Conservation (phyloP, 1,140 invertebrate species). For the Eupristina koningsbergeri region DNA sequence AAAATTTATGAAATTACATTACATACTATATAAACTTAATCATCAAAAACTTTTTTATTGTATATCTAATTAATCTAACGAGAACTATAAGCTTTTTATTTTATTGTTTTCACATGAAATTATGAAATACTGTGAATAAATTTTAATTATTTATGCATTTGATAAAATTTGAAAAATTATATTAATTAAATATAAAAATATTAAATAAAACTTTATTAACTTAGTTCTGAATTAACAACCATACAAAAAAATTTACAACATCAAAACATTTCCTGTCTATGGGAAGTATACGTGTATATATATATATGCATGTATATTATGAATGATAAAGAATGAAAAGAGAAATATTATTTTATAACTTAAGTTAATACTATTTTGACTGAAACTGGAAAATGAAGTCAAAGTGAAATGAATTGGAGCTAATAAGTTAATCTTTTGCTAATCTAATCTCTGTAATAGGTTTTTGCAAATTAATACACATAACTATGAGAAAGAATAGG, state of each 20-base stretch:
- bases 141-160: too few species aligned
- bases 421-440: not conserved
- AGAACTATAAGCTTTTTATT: too few species aligned
- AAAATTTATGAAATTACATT: too few species aligned
- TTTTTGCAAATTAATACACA: not conserved
- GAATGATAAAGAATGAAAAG: not conserved
- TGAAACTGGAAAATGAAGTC: not conserved
- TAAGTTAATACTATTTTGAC: not conserved
- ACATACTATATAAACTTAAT: too few species aligned
- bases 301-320: not conserved
- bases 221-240: too few species aligned
- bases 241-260: not conserved
- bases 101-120: too few species aligned
- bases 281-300: not conserved
- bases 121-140: too few species aligned
- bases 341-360: not conserved
- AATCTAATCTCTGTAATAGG: constrained; percentile 1
- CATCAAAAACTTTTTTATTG: too few species aligned
- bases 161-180: too few species aligned
- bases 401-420: not conserved
- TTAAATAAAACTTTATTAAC: too few species aligned
- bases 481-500: not conserved
- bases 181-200: too few species aligned
- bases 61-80: too few species aligned
- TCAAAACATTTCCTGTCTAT: not conserved